These are phyloP conservation scores for Gasterosteus aculeatus DNA, from an alignment of 2,113 vertebrate species.

Conservation along the genomic window DNA sequence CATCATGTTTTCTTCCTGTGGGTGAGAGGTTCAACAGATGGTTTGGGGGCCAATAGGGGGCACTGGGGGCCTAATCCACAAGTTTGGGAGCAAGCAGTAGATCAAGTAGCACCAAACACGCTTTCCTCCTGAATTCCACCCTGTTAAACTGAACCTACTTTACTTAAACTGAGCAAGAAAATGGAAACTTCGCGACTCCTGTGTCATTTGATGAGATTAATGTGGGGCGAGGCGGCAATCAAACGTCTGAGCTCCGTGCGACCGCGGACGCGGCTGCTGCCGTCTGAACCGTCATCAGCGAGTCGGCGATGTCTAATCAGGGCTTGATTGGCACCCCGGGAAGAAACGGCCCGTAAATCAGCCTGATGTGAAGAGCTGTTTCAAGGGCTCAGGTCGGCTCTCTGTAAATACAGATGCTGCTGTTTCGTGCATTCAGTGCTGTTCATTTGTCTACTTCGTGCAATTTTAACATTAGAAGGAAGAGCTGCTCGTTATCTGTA, in stretches of 20 bases:
- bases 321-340: slow-evolving; percentile 76
- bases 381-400: slow-evolving; percentile 56
- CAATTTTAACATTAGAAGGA: neutral
- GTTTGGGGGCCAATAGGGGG: slow-evolving; percentile 82
- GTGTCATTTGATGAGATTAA: slow-evolving; percentile 51
- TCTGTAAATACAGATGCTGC: slow-evolving; percentile 32
- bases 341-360: slow-evolving; percentile 69
- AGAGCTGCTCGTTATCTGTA: slow-evolving; percentile 23
- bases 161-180: slow-evolving; percentile 29
- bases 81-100: slow-evolving; percentile 46
- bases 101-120: slow-evolving; percentile 28
- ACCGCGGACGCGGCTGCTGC: slow-evolving; percentile 48
- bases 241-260: slow-evolving; percentile 40
- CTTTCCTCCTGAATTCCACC: slow-evolving; percentile 27
- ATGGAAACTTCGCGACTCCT: slow-evolving; percentile 38
- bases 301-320: slow-evolving; percentile 72
- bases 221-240: slow-evolving; percentile 61
- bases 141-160: slow-evolving; percentile 15
- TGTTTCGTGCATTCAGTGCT: slow-evolving; percentile 23
- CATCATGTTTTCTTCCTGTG: neutral
- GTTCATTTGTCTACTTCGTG: slow-evolving; percentile 8
- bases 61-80: slow-evolving; percentile 79
- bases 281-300: slow-evolving; percentile 60
- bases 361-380: slow-evolving; percentile 66
- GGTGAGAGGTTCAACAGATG: slow-evolving; percentile 70